phyloP scores from a whole-genome alignment of 1,140 invertebrate species.

The Popillia japonica region DNA sequence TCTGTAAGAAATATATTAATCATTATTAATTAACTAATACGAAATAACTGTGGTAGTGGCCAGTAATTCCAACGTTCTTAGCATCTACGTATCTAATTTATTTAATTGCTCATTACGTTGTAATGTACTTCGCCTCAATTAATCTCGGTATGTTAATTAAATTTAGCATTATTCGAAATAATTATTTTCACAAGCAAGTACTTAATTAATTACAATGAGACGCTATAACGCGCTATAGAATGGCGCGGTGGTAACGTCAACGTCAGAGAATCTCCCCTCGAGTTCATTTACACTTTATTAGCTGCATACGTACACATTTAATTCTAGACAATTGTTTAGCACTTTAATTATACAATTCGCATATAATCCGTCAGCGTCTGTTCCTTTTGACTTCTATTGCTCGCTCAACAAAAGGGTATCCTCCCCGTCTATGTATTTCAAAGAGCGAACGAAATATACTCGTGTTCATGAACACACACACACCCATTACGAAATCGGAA shows the following conservation, averaged over 20 bases:
- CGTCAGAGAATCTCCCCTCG: constrained; percentile 12
- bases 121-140: not conserved
- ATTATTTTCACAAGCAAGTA: not conserved
- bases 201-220: not conserved
- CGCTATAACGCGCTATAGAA: too few species aligned
- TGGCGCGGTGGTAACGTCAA: not conserved
- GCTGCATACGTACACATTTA: constrained; percentile 10
- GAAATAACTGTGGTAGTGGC: too few species aligned
- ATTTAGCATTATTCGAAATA: not conserved
- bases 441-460: not conserved
- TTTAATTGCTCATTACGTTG: not conserved
- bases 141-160: not conserved
- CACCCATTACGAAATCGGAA: constrained; percentile 18
- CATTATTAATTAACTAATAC: too few species aligned
- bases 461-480: not conserved
- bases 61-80: not conserved
- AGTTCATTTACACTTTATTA: constrained; percentile 25
- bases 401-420: not conserved
- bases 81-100: not conserved
- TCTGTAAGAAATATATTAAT: too few species aligned
- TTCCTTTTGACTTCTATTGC: not conserved
- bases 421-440: not conserved
- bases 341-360: constrained; percentile 15
- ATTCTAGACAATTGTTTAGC: constrained; percentile 4
- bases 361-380: not conserved